These are phyloP conservation scores for Planiliza haematocheilus DNA, from an alignment of 2,113 vertebrate genomes.

Conservation along the genomic window DNA sequence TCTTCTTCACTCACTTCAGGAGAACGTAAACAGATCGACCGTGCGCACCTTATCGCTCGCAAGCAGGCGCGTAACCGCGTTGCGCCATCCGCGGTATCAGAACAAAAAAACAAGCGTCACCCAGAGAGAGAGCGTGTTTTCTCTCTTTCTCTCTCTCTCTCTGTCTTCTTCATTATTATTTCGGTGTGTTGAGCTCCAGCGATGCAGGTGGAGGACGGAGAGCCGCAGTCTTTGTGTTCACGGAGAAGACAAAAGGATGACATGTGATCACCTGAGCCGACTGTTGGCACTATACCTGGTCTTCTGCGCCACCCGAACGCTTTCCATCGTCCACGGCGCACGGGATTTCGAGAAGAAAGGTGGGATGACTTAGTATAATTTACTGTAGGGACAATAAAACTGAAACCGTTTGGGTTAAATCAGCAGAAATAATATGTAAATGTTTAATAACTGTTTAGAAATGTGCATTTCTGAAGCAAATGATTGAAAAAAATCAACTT, in stretches of 20 bases:
- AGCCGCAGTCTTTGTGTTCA: slow-evolving; percentile 36
- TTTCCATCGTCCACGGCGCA: slow-evolving; percentile 19
- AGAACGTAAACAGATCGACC: slow-evolving; percentile 77
- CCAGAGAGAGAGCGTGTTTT: background rate
- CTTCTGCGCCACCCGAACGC: slow-evolving; percentile 23
- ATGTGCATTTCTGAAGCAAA: background rate
- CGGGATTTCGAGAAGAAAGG: slow-evolving; percentile 76
- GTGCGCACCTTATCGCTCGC: slow-evolving; percentile 71
- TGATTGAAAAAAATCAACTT: background rate
- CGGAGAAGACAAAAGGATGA: slow-evolving; percentile 70
- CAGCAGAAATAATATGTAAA: background rate
- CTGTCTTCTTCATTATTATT: too few species aligned
- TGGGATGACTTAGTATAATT: slow-evolving; percentile 32
- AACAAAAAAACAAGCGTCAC: slow-evolving; percentile 40
- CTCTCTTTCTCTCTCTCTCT: too few species aligned
- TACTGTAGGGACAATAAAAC: background rate
- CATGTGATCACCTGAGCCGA: slow-evolving; percentile 55
- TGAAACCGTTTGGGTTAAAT: background rate
- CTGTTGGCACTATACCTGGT: slow-evolving; percentile 49
- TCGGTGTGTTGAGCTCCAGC: slow-evolving; percentile 42
- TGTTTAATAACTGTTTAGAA: too few species aligned
- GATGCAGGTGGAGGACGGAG: slow-evolving; percentile 55
- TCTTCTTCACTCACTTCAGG: slow-evolving; percentile 7
- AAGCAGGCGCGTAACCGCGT: slow-evolving; percentile 65
- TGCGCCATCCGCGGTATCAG: slow-evolving; percentile 67